These are phyloP conservation scores for Poeciliopsis infans DNA, from an alignment of 2,797 vertebrate species.

Conservation along the genomic window DNA sequence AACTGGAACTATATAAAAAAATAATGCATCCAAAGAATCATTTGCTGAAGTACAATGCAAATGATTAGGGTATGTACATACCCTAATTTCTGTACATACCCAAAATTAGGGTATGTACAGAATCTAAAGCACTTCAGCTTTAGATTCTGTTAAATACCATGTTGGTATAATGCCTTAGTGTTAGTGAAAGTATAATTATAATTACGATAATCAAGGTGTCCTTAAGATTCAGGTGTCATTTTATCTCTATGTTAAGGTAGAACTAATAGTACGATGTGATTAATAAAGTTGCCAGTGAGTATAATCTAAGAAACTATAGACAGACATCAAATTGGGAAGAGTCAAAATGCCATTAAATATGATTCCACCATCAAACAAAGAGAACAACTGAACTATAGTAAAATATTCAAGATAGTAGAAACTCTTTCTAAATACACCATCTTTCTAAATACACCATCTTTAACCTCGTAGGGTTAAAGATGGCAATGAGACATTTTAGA, in stretches of 20 bases:
- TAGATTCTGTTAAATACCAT: no score
- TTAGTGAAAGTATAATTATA: no score
- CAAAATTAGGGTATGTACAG: no score
- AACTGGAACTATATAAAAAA: no score
- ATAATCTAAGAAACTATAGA: not conserved
- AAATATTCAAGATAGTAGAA: not conserved
- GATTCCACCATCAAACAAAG: not conserved
- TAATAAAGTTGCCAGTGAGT: not conserved
- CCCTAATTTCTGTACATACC: no score
- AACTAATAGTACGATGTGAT: not conserved
- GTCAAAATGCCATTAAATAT: not conserved
- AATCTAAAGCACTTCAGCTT: no score
- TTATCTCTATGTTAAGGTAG: not conserved
- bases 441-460: no score
- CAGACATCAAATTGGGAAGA: not conserved
- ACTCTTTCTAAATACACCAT: not conserved
- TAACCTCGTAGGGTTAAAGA: not conserved
- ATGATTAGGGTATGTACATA: no score
- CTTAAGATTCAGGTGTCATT: not conserved
- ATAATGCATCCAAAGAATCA: no score
- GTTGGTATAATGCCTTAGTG: no score
- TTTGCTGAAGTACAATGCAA: no score
- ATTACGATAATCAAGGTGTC: no score
- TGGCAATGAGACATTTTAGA: not conserved
- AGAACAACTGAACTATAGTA: not conserved